Percentiles rank a stretch among this genome's conserved stretches.
These are phyloP conservation scores for Ormyrus rosae DNA, from an alignment of 2,888 invertebrate genomes.

Conservation along the genomic window DNA sequence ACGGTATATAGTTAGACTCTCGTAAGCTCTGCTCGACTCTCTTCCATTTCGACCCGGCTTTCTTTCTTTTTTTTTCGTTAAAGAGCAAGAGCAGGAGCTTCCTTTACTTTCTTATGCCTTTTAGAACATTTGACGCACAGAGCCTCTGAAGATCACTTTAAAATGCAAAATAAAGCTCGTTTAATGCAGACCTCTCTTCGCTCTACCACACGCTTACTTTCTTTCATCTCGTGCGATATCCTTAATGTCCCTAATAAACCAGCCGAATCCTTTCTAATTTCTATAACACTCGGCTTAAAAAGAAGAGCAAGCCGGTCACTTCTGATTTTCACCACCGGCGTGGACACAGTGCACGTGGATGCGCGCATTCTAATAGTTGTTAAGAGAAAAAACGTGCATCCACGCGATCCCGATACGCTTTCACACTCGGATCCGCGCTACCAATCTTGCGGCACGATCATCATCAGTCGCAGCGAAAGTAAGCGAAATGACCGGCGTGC, in stretches of 20 bases:
- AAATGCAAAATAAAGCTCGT: neutral
- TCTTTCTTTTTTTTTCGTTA: conserved; percentile 5
- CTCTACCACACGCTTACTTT: neutral
- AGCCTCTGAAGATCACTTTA: neutral
- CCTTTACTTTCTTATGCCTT: neutral
- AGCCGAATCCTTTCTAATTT: too few species aligned
- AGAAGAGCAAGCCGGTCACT: too few species aligned
- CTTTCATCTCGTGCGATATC: neutral
- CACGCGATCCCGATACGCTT: conserved; percentile 62
- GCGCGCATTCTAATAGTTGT: neutral
- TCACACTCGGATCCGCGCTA: conserved; percentile 60
- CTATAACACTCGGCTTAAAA: too few species aligned
- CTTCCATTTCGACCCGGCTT: neutral
- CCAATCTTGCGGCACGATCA: conserved; percentile 59
- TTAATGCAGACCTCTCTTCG: neutral
- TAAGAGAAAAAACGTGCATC: conserved; percentile 42
- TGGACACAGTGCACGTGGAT: neutral
- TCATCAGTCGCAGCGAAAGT: conserved; percentile 59
- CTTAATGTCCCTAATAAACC: neutral
- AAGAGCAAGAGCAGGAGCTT: neutral
- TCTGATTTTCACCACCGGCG: too few species aligned
- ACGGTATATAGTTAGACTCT: conserved; percentile 10
- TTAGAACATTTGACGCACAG: neutral
- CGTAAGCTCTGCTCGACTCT: neutral
- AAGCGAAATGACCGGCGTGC: conserved; percentile 60